Base-by-base conservation (phyloP, 2,113 vertebrate species). In the Anarrhichthys ocellatus region DNA sequence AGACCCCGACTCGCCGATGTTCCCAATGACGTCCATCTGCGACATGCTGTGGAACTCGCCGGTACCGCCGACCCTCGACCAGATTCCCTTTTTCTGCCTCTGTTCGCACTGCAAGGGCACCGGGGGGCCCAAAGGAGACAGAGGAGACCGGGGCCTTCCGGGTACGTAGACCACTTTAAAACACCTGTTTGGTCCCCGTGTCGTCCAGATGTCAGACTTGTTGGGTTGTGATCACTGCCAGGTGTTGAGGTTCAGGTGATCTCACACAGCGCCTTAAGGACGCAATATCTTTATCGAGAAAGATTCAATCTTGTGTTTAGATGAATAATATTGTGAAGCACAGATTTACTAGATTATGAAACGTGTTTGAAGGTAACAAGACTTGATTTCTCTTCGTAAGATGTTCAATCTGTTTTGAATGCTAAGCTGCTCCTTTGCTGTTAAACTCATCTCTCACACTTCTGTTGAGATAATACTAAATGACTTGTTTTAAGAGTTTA, bases 1-100 rank as follows among this genome's bases (percentile, higher is more conserved):
- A 27, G 56, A 6, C 56, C 56, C 7, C 18, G 20, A 52, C 50
- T 40, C 38, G 38, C 8, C 8, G 38, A 9, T 40, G 38, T 40
- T 40, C 38, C 50, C 56, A 5, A 59, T 6, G 13, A 14, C 38
- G 0, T 0, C 22, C 0, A 71, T 88, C 71, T 95, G 94, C 2
- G 78, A 92, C 44, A 29, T 92, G 34, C 66, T 95, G 27, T 4
- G 94, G 84, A 89, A 78, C 11, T 10, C 67, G 0, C 73, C 88
- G 0, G 50, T 76, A 0, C 91, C 92, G 0, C 86, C 86, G 0
- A 71, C 91, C 0, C 9, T 85, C 0, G 73, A 90, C 32, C 83
- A 91, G 75, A 83, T 95, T 15, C 93, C 95, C 1, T 88, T 89
- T 66, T 92, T 86, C 83, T 95, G 94, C 78, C 48, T 94, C 34